Evolutionary conservation across 2,797 vertebrate species (phyloP).

Genomic region (Oreonectes daqikongensis): DNA sequence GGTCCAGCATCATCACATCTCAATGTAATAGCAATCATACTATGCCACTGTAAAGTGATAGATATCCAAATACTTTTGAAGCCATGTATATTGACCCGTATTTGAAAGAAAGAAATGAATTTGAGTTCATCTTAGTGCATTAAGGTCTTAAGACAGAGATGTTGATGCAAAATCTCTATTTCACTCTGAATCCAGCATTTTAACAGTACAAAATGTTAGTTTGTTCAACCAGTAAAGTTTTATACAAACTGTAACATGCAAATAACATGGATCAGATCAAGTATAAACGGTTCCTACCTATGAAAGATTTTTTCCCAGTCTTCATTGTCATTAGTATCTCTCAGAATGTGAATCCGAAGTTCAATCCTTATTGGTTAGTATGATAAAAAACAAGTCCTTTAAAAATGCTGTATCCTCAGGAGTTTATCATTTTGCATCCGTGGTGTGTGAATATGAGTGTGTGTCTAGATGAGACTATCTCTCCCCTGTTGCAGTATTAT

Average conservation of each 20-base stretch:
- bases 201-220: background rate
- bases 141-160: background rate
- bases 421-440: conserved; percentile 30
- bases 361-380: conserved; percentile 11
- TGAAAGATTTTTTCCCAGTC: conserved; percentile 77
- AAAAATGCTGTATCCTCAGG: conserved; percentile 11
- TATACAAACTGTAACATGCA: background rate
- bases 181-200: no score
- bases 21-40: conserved; percentile 1
- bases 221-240: background rate
- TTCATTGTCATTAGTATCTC: conserved; percentile 67
- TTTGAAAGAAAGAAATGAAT: background rate
- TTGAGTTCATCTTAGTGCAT: background rate
- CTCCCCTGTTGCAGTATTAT: conserved; percentile 57
- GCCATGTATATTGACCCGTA: background rate
- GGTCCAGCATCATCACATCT: no score
- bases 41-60: no score
- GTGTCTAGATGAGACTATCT: conserved; percentile 30
- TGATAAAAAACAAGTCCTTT: background rate
- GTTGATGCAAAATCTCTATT: background rate
- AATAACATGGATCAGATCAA: conserved; percentile 9
- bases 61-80: background rate
- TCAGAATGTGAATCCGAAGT: background rate
- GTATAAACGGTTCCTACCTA: conserved; percentile 69
- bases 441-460: conserved; percentile 25